These are phyloP conservation scores for Plebejus argus DNA, from an alignment of 2,888 invertebrate species.

Conservation along the genomic window DNA sequence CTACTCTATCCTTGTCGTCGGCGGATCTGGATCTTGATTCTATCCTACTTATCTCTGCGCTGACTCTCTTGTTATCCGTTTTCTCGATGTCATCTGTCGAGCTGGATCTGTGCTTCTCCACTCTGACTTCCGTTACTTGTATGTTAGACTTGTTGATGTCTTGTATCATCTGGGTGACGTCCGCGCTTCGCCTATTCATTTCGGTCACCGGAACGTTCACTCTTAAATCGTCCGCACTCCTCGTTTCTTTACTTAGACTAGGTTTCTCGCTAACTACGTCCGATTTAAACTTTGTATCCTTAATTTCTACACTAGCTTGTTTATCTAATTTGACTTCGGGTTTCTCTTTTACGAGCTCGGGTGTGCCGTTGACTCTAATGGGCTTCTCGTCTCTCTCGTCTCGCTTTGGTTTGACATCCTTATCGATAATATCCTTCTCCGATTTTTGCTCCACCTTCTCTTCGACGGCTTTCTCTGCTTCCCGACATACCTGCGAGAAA, in stretches of 20 bases:
- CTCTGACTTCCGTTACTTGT: conserved; percentile 26
- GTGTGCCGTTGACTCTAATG: conserved; percentile 42
- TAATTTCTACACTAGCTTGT: conserved; percentile 34
- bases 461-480: conserved; percentile 72
- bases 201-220: conserved; percentile 36
- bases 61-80: conserved; percentile 41
- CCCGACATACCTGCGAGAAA: conserved; percentile 63
- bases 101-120: conserved; percentile 33
- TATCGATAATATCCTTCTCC: conserved; percentile 46
- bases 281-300: conserved; percentile 35
- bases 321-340: conserved; percentile 35
- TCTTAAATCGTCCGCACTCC: conserved; percentile 42
- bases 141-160: conserved; percentile 16
- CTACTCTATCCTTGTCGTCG: conserved; percentile 46
- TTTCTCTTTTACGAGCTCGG: conserved; percentile 34
- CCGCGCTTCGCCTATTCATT: conserved; percentile 32
- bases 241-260: conserved; percentile 37
- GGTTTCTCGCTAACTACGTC: conserved; percentile 35
- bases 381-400: conserved; percentile 44
- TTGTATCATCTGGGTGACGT: conserved; percentile 4
- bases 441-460: conserved; percentile 54
- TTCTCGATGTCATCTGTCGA: conserved; percentile 36
- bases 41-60: conserved; percentile 47
- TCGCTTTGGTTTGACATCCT: conserved; percentile 51
- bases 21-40: conserved; percentile 47